Base-by-base conservation (phyloP, 2,888 invertebrate genomes). In the Meiosimyza platycephala region DNA sequence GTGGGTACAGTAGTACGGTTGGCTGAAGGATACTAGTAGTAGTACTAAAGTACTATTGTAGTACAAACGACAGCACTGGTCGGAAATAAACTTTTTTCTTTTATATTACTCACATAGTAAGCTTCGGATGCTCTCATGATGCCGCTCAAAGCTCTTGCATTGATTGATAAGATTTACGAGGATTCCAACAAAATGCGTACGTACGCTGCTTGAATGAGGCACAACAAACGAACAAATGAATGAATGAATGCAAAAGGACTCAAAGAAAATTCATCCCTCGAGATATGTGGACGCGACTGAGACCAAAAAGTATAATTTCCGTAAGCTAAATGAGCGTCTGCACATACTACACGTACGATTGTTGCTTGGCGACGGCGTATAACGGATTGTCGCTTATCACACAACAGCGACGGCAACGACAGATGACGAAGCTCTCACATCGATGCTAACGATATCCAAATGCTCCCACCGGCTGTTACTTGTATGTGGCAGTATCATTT, bases 401-500 rank as follows among this genome's bases (percentile, higher is more conserved):
- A 15, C 18, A 50, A 13, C 18, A 51, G 18, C 18, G 16, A 15
- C 48, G 16, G 18, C 16, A 15, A 5, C 40, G 9, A 11, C 64
- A 28, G 40, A 28, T 57, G 72, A 12, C 51, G 22, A 62, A 55
- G 28, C 64, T 18, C n/a, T 50, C 22, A n/a, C 50, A n/a, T 65
- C 48, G 68, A 71, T 59, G 48, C 72, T 52, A 57, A 63, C 54
- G 48, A 18, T 63, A 22, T 22, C 55, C 62, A 71, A 74, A 50
- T 40, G 75, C 79, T 78, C 77, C 75, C 74, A 73, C 50, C 22
- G 67, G 18, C 67, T 4, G 18, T 57, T 57, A 70, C 22, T 52
- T 59, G 63, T 54, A 40, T 40, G 40, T 18, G 50, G 50, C 15
- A 28, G 64, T 7, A 60, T 15, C 83, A 83, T 83, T 83, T 80